Evolutionary conservation across 2,888 invertebrate species (phyloP).

Genomic region (Tipula vernalis): DNA sequence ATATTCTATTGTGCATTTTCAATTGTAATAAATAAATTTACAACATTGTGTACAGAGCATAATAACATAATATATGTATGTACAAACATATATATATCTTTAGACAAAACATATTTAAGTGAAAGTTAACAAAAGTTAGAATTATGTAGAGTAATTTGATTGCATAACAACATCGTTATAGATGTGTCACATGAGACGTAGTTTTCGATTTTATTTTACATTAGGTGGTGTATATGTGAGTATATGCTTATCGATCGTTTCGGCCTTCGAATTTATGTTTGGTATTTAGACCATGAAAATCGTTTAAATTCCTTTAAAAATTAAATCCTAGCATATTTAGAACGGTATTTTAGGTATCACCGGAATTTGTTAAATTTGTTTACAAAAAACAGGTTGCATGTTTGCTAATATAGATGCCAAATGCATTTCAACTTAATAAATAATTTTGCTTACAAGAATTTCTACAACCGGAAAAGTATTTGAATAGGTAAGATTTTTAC

Average conservation of each 20-base stretch:
- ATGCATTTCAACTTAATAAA: neutral
- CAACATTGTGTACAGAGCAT: neutral
- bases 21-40: neutral
- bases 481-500: neutral
- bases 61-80: neutral
- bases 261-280: neutral
- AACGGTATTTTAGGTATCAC: neutral
- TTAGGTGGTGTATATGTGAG: neutral
- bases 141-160: neutral
- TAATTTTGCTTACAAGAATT: neutral
- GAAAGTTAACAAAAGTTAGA: neutral
- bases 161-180: neutral
- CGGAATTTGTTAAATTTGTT: neutral
- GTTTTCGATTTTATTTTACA: neutral
- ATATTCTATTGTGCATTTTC: neutral
- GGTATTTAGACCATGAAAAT: neutral
- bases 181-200: neutral
- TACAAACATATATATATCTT: neutral
- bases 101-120: neutral
- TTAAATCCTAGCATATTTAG: neutral
- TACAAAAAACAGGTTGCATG: neutral
- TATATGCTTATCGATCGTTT: neutral
- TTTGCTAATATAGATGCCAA: neutral
- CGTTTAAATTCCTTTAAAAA: neutral
- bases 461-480: neutral